Evolutionary conservation across 2,888 invertebrate species (phyloP).

Genomic region (Conomelus anceps): DNA sequence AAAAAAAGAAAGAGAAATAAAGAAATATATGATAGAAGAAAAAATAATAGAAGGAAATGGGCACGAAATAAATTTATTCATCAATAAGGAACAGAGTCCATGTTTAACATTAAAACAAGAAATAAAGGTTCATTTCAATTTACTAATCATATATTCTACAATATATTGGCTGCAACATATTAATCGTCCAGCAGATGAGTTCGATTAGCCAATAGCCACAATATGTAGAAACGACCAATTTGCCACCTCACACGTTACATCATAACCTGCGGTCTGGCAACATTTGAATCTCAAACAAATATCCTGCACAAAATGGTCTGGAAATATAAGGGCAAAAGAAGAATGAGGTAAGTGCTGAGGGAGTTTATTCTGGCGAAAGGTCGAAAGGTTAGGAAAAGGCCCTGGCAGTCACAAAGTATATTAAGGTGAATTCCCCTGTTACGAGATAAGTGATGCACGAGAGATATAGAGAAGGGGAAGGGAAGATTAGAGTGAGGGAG

Average conservation of each 20-base stretch:
- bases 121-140: no score
- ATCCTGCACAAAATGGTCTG: background rate
- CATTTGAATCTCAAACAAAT: background rate
- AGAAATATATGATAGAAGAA: no score
- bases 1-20: no score
- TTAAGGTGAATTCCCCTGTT: background rate
- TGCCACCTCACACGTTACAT: background rate
- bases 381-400: background rate
- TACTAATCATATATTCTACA: no score
- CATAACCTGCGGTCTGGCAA: background rate
- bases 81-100: no score
- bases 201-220: background rate
- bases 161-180: no score
- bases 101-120: no score
- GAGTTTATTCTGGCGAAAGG: background rate
- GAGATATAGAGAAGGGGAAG: background rate
- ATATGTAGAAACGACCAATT: background rate
- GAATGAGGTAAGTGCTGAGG: background rate
- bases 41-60: no score
- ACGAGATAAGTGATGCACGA: background rate
- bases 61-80: no score
- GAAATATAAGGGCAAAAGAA: background rate
- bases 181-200: background rate
- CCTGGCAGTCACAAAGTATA: background rate
- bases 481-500: background rate